A percentile compares a stretch with the other conserved stretches of the same genome.
Conservation (phyloP, 2,113 vertebrate genomes). For the Zosterops pallidus region DNA sequence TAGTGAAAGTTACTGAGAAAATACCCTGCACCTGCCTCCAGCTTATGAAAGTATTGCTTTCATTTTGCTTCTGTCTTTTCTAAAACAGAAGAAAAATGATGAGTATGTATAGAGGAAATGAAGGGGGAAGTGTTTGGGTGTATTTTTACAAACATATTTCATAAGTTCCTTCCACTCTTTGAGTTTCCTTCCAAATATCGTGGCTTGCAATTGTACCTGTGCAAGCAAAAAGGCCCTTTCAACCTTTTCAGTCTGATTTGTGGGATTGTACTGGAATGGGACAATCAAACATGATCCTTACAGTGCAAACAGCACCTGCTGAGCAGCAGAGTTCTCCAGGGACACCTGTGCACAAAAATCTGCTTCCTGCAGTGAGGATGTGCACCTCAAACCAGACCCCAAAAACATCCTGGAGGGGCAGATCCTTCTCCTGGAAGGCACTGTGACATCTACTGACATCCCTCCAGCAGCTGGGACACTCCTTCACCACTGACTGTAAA, state of each 20-base stretch:
- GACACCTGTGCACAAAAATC: not conserved
- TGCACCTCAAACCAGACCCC: not conserved
- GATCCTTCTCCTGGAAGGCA: not conserved
- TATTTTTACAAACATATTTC: conserved; percentile 33
- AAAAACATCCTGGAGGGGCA: not conserved
- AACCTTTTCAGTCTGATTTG: not conserved
- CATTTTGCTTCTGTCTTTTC: not conserved
- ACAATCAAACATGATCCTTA: not conserved
- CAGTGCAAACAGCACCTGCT: not conserved
- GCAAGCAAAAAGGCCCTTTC: not conserved
- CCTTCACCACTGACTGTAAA: accelerated
- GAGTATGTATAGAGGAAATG: not conserved
- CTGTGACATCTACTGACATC: not conserved
- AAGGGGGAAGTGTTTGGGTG: conserved; percentile 47
- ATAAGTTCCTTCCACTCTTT: conserved; percentile 28
- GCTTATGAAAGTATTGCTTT: conserved; percentile 18
- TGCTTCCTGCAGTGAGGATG: not conserved
- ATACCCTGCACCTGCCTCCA: conserved; percentile 49
- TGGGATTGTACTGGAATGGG: not conserved
- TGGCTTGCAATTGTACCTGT: not conserved
- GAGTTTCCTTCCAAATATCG: not conserved
- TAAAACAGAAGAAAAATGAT: conserved; percentile 34
- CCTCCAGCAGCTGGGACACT: accelerated
- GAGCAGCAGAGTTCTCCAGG: not conserved
- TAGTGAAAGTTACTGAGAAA: conserved; percentile 48